Evolutionary conservation across 1,140 invertebrate genomes (phyloP).

Genomic region (Diplogasteroides magnus): DNA sequence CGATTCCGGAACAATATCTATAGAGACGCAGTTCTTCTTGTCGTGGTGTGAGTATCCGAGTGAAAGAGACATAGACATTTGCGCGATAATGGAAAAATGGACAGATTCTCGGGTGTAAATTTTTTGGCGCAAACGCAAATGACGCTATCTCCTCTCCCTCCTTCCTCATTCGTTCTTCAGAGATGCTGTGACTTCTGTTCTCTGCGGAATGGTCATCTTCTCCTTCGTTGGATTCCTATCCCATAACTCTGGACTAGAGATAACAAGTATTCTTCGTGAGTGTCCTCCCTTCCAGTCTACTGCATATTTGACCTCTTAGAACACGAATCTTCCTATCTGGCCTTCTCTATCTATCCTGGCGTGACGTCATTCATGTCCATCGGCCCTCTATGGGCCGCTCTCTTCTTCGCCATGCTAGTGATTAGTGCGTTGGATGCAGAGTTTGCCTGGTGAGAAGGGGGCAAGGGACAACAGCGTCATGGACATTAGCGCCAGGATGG

Average conservation of each 20-base stretch:
- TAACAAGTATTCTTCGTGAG: conserved; percentile 44
- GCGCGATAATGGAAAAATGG: too few species aligned
- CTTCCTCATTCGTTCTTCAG: too few species aligned
- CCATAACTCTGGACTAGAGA: conserved; percentile 36
- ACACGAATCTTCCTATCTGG: conserved; percentile 45
- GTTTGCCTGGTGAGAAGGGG: conserved; percentile 52
- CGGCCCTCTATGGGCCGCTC: conserved; percentile 44
- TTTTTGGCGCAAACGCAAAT: too few species aligned
- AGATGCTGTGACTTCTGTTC: conserved; percentile 47
- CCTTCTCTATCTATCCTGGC: conserved; percentile 50
- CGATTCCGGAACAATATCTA: conserved; percentile 53
- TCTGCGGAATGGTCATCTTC: conserved; percentile 52
- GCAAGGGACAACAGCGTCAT: too few species aligned
- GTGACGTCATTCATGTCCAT: conserved; percentile 49
- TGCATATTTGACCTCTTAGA: conserved; percentile 29
- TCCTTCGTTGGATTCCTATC: conserved; percentile 49
- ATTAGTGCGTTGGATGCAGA: conserved; percentile 49
- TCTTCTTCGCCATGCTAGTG: conserved; percentile 50
- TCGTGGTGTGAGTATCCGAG: conserved; percentile 22
- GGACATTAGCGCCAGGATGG: too few species aligned
- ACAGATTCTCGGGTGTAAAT: too few species aligned
- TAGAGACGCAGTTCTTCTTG: conserved; percentile 42
- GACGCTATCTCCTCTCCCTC: too few species aligned
- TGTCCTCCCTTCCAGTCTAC: not conserved
- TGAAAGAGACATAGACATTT: not conserved